Base-by-base conservation (phyloP, 2,888 invertebrate genomes). In the Timandra comae region DNA sequence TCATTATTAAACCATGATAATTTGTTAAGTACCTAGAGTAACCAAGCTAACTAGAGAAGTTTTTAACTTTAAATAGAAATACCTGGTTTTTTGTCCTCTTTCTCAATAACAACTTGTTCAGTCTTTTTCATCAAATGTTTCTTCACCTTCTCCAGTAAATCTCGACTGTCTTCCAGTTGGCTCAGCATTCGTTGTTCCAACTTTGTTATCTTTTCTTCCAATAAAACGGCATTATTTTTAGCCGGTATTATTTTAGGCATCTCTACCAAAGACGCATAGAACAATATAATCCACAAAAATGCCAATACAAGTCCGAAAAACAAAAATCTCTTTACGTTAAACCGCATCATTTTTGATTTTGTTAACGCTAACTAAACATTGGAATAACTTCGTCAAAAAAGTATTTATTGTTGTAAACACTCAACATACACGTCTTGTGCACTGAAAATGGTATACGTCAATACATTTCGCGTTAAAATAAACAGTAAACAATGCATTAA, bases 241-340 rank as follows among this genome's bases (percentile, higher is more conserved):
- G 30, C 41, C 2, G 39, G 33, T 12, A 41, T 21, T 4, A 55
- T 28, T 12, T 43, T 61, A 7, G 71, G 63, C 21, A 69, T 52
- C 12, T 68, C 67, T 43, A 70, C 50, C 25, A 63, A 35, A 1
- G 75, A 69, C 2, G 67, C 63, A 41, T 74, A 77, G 0, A 69
- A 60, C 35, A 70, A 50, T 4, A 80, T 25, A 3, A 79, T 40
- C 75, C 81, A 82, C 33, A 81, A 33, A 30, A 73, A 40, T 2
- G 64, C 41, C 4, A 66, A 35, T 8, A 66, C 36, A 7, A 56
- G 52, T 22, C 63, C 48, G 2, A 63, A 45, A 23, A 71, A 30
- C 3, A 66, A 49, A 23, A 78, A 34, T 60, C 72, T 81, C 36
- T 65, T 63, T 24, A 74, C 39, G 49, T 80, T 78, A n/a, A 79